phyloP scores from a whole-genome alignment of 2,888 invertebrate genomes.

The Lagria hirta region DNA sequence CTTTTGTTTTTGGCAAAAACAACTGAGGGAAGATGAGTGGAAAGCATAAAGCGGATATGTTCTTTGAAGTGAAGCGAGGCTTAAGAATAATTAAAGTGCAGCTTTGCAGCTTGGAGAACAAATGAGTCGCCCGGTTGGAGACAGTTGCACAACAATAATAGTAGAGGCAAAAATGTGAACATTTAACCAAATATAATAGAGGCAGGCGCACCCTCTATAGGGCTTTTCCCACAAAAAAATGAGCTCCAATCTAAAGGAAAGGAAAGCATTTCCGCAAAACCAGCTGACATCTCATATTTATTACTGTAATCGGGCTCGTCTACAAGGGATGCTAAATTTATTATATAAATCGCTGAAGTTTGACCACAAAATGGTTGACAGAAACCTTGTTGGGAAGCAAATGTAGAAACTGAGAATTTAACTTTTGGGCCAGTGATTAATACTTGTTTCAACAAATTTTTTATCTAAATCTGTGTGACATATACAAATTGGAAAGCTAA shows the following conservation, averaged over 20 bases:
- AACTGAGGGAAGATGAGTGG: too few relatives aligned
- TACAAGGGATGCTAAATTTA: conserved; percentile 30
- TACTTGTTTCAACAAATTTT: too few relatives aligned
- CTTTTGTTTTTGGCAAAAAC: too few relatives aligned
- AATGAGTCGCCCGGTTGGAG: conserved; percentile 9
- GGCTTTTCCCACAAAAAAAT: too few relatives aligned
- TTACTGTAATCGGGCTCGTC: conserved; percentile 28
- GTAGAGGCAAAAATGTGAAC: conserved; percentile 12
- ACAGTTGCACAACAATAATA: too few relatives aligned
- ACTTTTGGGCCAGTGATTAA: not conserved
- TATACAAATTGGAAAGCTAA: too few relatives aligned
- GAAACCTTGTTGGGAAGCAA: not conserved
- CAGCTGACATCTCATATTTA: conserved; percentile 29
- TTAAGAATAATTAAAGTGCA: conserved; percentile 17
- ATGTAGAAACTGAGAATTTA: too few relatives aligned
- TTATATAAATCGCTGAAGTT: conserved; percentile 27
- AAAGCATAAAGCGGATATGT: too few relatives aligned
- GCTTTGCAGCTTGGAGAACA: conserved; percentile 14
- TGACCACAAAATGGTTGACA: conserved; percentile 27
- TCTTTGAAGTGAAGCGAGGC: too few relatives aligned
- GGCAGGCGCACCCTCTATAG: too few relatives aligned
- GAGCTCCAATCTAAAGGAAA: not conserved
- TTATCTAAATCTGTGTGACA: too few relatives aligned
- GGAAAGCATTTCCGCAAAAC: conserved; percentile 23
- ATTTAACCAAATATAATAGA: conserved; percentile 11